Percentiles rank a stretch among this genome's conserved stretches.
Conservation (phyloP, 1,140 invertebrate genomes). For the Achatina immaculata region DNA sequence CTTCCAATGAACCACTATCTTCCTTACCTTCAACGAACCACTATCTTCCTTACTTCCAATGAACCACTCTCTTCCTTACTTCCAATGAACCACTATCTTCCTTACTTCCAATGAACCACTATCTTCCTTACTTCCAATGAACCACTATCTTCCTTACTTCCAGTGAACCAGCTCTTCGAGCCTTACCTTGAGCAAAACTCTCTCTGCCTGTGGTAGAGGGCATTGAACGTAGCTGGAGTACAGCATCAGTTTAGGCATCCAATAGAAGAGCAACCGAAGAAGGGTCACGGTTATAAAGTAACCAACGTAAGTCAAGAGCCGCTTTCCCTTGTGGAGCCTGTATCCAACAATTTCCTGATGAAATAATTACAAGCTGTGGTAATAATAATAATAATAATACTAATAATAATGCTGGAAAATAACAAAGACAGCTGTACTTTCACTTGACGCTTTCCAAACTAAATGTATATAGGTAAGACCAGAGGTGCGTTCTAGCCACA, state of each 20-base stretch:
- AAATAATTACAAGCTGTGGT: conserved; percentile 5
- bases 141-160: not conserved
- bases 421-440: too few relatives aligned
- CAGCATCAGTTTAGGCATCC: conserved; percentile 85
- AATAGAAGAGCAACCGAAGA: conserved; percentile 86
- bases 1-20: too few relatives aligned
- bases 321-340: conserved; percentile 20
- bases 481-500: too few relatives aligned
- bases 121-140: too few relatives aligned
- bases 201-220: conserved; percentile 76
- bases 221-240: conserved; percentile 81
- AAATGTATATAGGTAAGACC: too few relatives aligned
- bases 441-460: too few relatives aligned
- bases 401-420: not conserved
- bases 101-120: too few relatives aligned
- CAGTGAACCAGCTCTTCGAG: not conserved
- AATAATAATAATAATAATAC: not conserved
- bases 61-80: too few relatives aligned
- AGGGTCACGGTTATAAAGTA: conserved; percentile 81
- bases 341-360: conserved; percentile 54
- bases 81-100: too few relatives aligned
- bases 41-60: too few relatives aligned
- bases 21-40: too few relatives aligned
- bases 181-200: conserved; percentile 57
- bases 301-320: conserved; percentile 75